A percentile compares a stretch with the other conserved stretches of the same genome.
Conservation (phyloP, 2,797 vertebrate genomes). For the Hapalemur alaotrensis region DNA sequence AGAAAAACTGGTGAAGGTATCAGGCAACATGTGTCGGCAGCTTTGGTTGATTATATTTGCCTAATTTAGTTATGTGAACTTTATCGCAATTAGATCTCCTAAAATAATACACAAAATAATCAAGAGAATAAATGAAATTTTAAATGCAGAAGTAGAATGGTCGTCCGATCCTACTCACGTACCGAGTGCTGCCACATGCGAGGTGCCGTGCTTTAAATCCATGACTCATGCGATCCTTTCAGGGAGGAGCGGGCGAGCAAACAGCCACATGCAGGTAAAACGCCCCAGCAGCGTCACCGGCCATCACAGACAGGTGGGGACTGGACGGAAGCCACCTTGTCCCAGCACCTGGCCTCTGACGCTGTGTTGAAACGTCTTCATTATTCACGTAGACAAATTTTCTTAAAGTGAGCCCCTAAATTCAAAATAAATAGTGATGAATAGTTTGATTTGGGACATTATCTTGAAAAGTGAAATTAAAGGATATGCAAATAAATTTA, state of each 20-base stretch:
- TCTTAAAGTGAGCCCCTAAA: neutral
- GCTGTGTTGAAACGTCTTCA: neutral
- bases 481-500: neutral
- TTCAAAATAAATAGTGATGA: neutral
- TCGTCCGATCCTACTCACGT: neutral
- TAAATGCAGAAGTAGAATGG: neutral
- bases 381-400: neutral
- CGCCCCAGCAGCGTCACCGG: rapidly evolving
- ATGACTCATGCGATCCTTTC: neutral
- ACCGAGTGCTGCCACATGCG: rapidly evolving
- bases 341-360: neutral
- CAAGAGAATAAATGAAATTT: neutral
- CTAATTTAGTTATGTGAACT: neutral
- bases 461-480: neutral
- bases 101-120: neutral
- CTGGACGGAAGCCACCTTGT: neutral
- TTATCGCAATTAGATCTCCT: neutral
- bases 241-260: neutral
- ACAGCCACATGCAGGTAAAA: neutral
- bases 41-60: neutral
- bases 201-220: rapidly evolving
- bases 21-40: neutral
- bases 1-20: neutral
- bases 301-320: rapidly evolving
- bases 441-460: neutral